Base-by-base conservation (phyloP, 2,113 vertebrate genomes). In the Psilopsiagon aymara region DNA sequence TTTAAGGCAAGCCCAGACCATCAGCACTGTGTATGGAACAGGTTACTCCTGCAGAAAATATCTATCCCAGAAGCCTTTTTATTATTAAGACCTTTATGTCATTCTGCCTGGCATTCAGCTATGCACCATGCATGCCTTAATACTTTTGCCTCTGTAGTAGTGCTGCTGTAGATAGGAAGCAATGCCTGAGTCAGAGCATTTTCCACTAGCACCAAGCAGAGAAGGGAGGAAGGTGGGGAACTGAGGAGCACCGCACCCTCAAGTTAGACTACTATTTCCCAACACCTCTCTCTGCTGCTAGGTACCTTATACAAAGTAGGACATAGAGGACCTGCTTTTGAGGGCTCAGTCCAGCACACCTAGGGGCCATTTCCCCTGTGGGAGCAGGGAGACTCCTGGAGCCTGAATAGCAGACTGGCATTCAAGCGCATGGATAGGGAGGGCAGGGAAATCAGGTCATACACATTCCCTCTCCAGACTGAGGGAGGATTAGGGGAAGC, bases 151-250 rank as follows among this genome's bases (percentile, higher is more conserved):
- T 68, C 51, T 52, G 28, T 29, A 39, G 6, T 10, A 35, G 7
- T 55, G 25, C 63, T 86, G 66, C 43, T 88, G 78, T n/a, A 43
- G 29, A 13, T 41, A n/a, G 0, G 3, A 64, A 57, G 20, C 46
- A 90, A 20, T 16, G 28, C 49, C 25, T 0, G 0, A 41, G 37
- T 68, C n/a, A 63, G 44, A 69, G 3, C 5, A 16, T 39, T 52
- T 70, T 49, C 53, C 17, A 19, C 17, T 8, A 12, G 33, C 39
- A 66, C 17, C 25, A 15, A 28, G 16, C 46, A 75, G 37, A 17
- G 55, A 51, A 55, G 88, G 29, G 27, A 79, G 37, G 28, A 33
- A 73, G 24, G 17, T 31, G 21, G 60, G 44, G 52, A 84, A 14
- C 20, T 46, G 33, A 20, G 8, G n/a, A 17, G 10, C 3, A 6